Conservation (phyloP, 2,797 vertebrate genomes). For the Chaetodon trifasciatus region DNA sequence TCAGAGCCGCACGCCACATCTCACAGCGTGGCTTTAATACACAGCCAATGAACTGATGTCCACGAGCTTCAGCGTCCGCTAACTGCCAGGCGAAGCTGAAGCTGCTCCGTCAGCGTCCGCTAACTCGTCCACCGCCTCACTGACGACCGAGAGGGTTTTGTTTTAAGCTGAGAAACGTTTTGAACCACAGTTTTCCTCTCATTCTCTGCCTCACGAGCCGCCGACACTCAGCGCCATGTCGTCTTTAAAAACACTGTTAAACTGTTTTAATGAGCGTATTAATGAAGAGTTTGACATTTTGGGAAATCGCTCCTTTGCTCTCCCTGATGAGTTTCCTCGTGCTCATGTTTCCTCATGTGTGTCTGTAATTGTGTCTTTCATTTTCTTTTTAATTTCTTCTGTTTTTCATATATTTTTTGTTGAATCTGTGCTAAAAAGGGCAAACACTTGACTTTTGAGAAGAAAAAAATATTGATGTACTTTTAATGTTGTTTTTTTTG, state of each 20-base stretch:
- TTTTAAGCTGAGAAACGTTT: too few relatives aligned
- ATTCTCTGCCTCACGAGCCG: neutral
- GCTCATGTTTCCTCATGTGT: conserved; percentile 14
- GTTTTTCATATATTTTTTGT: too few relatives aligned
- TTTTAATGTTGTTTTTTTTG: too few relatives aligned
- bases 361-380: too few relatives aligned
- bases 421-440: too few relatives aligned
- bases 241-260: neutral
- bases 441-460: too few relatives aligned
- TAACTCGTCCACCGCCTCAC: conserved; percentile 37
- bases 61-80: conserved; percentile 27
- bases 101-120: conserved; percentile 22
- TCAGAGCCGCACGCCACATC: conserved; percentile 9
- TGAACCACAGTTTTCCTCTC: too few relatives aligned
- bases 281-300: neutral
- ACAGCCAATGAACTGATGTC: conserved; percentile 45
- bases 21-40: conserved; percentile 49
- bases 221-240: neutral
- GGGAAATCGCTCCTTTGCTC: neutral
- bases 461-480: too few relatives aligned
- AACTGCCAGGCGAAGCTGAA: conserved; percentile 37
- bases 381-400: too few relatives aligned
- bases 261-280: neutral
- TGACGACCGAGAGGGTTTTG: neutral
- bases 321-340: neutral